Evolutionary conservation across 2,113 vertebrate genomes (phyloP).

Genomic region (Muntiacus muntjak): DNA sequence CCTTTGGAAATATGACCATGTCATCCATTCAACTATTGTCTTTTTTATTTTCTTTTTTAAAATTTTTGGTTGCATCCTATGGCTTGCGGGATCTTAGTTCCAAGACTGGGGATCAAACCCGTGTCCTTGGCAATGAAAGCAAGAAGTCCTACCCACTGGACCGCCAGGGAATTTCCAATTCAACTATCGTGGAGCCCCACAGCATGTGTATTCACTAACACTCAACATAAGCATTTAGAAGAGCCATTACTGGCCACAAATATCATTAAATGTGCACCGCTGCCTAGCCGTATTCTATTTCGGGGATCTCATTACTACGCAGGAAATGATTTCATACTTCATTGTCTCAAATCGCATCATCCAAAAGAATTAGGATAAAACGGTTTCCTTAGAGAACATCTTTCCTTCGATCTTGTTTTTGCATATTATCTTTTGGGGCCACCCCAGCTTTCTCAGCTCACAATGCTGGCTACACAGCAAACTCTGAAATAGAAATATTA

Average conservation of each 20-base stretch:
- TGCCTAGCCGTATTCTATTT: background rate
- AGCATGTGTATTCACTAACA: background rate
- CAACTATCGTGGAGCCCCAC: background rate
- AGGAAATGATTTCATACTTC: background rate
- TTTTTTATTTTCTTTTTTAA: background rate
- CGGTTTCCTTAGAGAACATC: conserved; percentile 1
- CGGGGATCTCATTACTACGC: background rate
- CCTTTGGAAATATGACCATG: background rate
- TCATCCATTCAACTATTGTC: background rate
- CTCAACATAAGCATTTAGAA: background rate
- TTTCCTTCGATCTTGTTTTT: background rate
- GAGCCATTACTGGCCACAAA: background rate
- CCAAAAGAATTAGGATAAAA: background rate
- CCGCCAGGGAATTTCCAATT: background rate
- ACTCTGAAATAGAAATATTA: background rate
- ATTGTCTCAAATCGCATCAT: background rate
- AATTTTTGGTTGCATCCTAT: background rate
- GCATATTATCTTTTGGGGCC: background rate
- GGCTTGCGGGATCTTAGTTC: background rate
- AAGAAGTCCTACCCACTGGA: background rate
- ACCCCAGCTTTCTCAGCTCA: background rate
- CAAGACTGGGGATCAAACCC: background rate
- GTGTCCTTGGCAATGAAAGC: background rate
- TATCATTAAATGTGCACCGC: background rate
- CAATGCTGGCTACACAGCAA: background rate